phyloP scores from a whole-genome alignment of 1,140 invertebrate genomes.

The Drosophila fuyamai region DNA sequence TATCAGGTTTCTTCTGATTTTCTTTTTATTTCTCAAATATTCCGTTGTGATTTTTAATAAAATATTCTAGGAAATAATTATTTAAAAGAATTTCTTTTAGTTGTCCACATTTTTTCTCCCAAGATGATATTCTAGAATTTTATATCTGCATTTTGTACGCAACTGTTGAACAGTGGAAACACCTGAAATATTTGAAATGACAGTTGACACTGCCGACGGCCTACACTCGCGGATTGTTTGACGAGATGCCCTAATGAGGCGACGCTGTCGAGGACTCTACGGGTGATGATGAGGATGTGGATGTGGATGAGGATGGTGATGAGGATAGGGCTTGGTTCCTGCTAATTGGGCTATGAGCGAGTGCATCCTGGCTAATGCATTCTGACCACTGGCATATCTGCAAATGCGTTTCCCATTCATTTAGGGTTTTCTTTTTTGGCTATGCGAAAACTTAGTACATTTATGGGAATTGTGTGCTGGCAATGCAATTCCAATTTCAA shows the following conservation, averaged over 20 bases:
- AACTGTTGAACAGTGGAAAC: conserved; percentile 16
- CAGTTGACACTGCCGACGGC: conserved; percentile 23
- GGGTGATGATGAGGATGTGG: conserved; percentile 2
- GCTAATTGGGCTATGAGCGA: conserved; percentile 36
- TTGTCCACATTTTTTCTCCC: background rate
- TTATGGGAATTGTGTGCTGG: conserved; percentile 46
- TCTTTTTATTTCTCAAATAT: no score
- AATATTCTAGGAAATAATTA: background rate
- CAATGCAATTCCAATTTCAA: conserved; percentile 58
- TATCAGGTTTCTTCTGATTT: no score
- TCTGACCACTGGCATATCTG: conserved; percentile 26
- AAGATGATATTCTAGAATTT: no score
- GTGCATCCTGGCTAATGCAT: conserved; percentile 35
- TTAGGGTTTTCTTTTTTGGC: conserved; percentile 19
- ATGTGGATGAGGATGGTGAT: conserved; percentile 5
- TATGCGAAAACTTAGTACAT: conserved; percentile 22
- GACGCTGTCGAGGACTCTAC: conserved; percentile 27
- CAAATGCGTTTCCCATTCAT: conserved; percentile 22
- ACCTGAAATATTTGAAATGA: conserved; percentile 17
- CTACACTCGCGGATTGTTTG: conserved; percentile 36
- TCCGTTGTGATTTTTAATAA: background rate
- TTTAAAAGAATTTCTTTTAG: background rate
- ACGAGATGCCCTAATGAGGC: conserved; percentile 43
- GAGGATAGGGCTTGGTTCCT: conserved; percentile 14
- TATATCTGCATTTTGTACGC: background rate